phyloP scores from a whole-genome alignment of 1,140 invertebrate species.

The Drosophila tsacasi region DNA sequence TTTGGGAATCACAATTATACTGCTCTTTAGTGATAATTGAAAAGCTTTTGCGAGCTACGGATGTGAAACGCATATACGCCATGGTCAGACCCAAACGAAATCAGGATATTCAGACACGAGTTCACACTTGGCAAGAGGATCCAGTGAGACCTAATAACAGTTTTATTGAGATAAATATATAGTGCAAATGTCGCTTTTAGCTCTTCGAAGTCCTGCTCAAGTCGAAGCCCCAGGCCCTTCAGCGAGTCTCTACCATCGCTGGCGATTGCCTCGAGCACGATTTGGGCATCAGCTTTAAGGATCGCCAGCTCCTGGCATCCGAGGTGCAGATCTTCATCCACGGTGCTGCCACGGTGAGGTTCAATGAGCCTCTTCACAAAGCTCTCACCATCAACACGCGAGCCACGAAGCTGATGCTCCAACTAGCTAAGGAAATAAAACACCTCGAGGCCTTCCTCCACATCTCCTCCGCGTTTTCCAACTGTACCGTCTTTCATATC shows the following conservation, averaged over 20 bases:
- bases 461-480: conserved; percentile 91
- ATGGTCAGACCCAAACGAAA: conserved; percentile 92
- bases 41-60: conserved; percentile 91
- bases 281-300: conserved; percentile 89
- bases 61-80: conserved; percentile 90
- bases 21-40: conserved; percentile 88
- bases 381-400: conserved; percentile 87
- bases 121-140: conserved; percentile 88
- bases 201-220: conserved; percentile 20
- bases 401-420: conserved; percentile 86
- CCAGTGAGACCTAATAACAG: conserved; percentile 43
- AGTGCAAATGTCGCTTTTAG: neutral
- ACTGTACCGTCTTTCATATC: conserved; percentile 87
- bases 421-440: conserved; percentile 88
- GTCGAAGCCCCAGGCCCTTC: conserved; percentile 14
- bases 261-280: conserved; percentile 87
- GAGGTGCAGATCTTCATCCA: conserved; percentile 91
- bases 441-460: conserved; percentile 89
- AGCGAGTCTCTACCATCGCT: conserved; percentile 82
- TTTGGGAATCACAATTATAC: neutral
- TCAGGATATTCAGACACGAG: conserved; percentile 88
- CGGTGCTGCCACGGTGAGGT: conserved; percentile 93
- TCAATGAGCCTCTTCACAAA: conserved; percentile 91
- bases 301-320: conserved; percentile 76
- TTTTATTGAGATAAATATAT: neutral